Base-by-base conservation (phyloP, 2,797 vertebrate species). In the Eleutherodactylus coqui region DNA sequence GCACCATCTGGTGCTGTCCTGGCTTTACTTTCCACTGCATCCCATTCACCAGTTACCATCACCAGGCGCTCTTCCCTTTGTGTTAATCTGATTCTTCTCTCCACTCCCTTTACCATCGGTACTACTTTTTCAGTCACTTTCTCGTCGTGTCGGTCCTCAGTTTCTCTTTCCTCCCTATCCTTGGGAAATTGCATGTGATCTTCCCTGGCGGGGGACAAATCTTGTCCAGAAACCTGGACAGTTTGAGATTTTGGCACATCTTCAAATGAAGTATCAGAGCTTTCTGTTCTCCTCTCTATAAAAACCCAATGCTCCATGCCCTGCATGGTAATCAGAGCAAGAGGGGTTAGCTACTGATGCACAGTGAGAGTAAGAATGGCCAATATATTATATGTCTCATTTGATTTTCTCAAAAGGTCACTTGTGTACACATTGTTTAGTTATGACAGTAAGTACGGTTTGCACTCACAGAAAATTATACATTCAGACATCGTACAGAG, bases 291-390 rank as follows among this genome's bases (percentile, higher is more conserved):
- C 95, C 96, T 98, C 93, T 99, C 97, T 97, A 99, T 96, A 95
- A 99, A 97, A 95, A 99, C 98, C 98, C 97, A 98, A 91, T 98
- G 97, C 94, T 99, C 98, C 92, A 96, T 98, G 89, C 96, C 97
- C 98, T 99, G 98, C 89, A 95, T 97, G 95, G 96, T 96, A 96
- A 97, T 96, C 96, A 96, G 95, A 99, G 97, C 96, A 96, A 96
- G 96, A 95, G 97, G 90, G 95, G 95, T 99, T 97, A 98, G 96
- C 93, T 92, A 78, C 82, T 82, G 70, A 58, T n/a, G 78, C 89
- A 90, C 76, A 70, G 81, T 53, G 47, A 75, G 69, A 87, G 21
- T n/a, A 64, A 76, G 43, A 41, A 79, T 45, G 67, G 24, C 43
- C 72, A 78, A 76, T 82, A 86, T 34, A 81, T 51, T 51, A 75